Evolutionary conservation across 2,113 vertebrate genomes (phyloP).

Genomic region (Grallaria varia): DNA sequence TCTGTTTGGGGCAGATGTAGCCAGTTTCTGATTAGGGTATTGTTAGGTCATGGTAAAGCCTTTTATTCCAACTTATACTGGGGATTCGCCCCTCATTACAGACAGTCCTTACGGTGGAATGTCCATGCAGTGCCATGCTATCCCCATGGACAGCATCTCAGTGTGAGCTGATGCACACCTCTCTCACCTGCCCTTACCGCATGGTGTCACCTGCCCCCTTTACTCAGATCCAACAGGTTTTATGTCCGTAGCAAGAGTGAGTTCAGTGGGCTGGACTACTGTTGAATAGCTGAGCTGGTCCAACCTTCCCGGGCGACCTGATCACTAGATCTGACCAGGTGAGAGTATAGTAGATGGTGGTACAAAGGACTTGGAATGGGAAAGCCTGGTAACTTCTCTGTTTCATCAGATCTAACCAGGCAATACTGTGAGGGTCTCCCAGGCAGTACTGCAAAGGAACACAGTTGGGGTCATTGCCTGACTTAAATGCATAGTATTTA

Average conservation of each 20-base stretch:
- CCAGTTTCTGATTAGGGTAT: not conserved
- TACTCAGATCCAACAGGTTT: not conserved
- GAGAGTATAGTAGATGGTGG: not conserved
- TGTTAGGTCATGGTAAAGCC: not conserved
- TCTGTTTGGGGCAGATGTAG: not conserved
- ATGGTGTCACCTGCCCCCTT: not conserved
- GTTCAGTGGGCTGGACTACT: not conserved
- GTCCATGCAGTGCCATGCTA: not conserved
- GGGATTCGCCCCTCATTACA: not conserved
- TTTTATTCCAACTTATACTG: not conserved
- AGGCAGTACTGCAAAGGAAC: not conserved
- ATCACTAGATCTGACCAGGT: not conserved
- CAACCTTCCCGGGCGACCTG: not conserved
- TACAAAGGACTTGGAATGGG: not conserved
- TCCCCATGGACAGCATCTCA: not conserved
- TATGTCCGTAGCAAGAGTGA: not conserved
- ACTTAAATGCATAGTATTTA: not conserved
- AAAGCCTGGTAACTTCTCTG: not conserved
- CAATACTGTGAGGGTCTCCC: not conserved
- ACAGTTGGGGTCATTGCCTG: not conserved
- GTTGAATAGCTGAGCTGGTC: not conserved
- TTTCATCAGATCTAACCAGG: not conserved
- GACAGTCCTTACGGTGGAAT: not conserved
- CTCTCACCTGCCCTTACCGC: not conserved
- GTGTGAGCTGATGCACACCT: not conserved